Evolutionary conservation across 2,888 invertebrate genomes (phyloP), one percentile per base, ranked within the genome.

Genomic region (Andrena trimmerana): DNA sequence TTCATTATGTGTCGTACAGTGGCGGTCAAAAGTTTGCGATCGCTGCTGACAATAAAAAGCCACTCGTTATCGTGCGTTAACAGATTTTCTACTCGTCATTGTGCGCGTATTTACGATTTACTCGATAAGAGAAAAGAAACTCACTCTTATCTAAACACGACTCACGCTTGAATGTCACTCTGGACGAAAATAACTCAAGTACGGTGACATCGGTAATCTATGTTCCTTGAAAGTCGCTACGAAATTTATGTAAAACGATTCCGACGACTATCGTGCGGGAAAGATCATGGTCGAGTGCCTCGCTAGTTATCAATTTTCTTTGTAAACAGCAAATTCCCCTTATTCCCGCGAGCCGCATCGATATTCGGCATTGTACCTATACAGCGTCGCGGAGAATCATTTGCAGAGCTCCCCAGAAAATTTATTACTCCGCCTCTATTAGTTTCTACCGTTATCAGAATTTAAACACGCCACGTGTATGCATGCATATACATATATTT

Each of bases 381-480:
- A 29, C 24, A 16, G 2, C 27, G 42, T 16, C 4, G 24, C 48
- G 20, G 42, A 36, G 42, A 52, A n/a, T 65, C 42, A 52, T 78
- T 63, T 52, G 63, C 48, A 54, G 54, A 66, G 33, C 27, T 48
- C 36, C 33, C 13, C 20, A 65, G 65, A 65, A 81, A 80, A 81
- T 80, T 72, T 71, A 77, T 77, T 65, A 48, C 77, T 50, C 72
- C n/a, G 48, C 63, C 52, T 72, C 42, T 16, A 42, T 42, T 42
- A 42, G 42, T 16, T 42, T 16, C 42, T 42, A 42, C 16, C 42
- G 16, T 42, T 42, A 42, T 42, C 42, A 16, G 42, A 42, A 42
- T 16, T 77, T 57, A 24, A 57, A 24, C 24, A 57, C 7, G 20
- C n/a, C 20, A 8, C 20, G 54, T 13, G 24, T 42, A 42, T 4